These are phyloP conservation scores for Hippasteria phrygiana DNA, from an alignment of 53 echinoderm and acorn worm species.

Conservation along the genomic window DNA sequence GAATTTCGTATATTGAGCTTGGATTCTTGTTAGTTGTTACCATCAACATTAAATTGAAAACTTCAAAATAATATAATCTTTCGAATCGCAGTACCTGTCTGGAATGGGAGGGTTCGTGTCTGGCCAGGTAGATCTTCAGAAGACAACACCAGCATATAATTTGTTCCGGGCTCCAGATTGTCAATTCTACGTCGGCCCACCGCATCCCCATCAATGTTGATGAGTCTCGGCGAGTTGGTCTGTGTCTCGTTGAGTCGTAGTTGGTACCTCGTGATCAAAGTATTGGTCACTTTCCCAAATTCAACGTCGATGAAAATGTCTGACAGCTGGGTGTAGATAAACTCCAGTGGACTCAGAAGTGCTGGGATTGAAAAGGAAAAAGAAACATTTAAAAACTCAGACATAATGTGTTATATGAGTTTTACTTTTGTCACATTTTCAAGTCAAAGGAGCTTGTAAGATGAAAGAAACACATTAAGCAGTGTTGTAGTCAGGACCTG, in stretches of 20 bases:
- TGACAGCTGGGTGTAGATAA: conserved; percentile 31
- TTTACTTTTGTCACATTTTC: too few relatives aligned
- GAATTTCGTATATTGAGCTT: too few relatives aligned
- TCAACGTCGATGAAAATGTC: conserved; percentile 48
- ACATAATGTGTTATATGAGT: too few relatives aligned
- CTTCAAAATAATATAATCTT: not conserved
- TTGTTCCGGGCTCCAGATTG: conserved; percentile 23
- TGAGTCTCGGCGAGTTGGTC: not conserved
- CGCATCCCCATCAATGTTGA: not conserved
- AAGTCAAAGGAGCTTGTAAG: too few relatives aligned
- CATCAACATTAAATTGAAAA: too few relatives aligned
- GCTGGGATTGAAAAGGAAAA: not conserved
- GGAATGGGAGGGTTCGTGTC: not conserved
- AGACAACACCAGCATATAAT: conserved; percentile 14
- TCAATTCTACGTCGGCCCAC: conserved; percentile 17
- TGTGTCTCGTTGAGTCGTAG: not conserved
- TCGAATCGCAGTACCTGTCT: not conserved
- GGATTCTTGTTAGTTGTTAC: too few relatives aligned
- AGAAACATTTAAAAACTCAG: too few relatives aligned
- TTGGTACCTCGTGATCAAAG: not conserved
- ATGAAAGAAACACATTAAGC: too few relatives aligned
- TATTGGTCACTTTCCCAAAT: conserved; percentile 25
- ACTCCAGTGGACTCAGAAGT: not conserved
- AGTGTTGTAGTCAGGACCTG: too few relatives aligned
- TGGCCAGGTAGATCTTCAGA: not conserved